Evolutionary conservation across 2,888 invertebrate species (phyloP).

Genomic region (Psylliodes chrysocephalus): DNA sequence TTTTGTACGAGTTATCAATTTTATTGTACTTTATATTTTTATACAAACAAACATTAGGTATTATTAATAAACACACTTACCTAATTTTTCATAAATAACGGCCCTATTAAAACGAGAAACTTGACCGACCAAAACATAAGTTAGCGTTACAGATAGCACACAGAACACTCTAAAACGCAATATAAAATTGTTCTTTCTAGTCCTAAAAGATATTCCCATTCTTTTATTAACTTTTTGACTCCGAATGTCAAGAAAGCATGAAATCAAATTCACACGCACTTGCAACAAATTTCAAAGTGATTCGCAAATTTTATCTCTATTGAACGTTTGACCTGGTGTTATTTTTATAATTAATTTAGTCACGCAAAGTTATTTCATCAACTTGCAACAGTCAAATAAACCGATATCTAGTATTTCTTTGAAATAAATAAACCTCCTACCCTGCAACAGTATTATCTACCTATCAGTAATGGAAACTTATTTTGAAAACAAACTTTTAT

Average conservation of each 20-base stretch:
- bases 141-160: constrained; percentile 54
- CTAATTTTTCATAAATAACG: background rate
- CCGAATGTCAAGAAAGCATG: constrained; percentile 33
- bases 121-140: constrained; percentile 53
- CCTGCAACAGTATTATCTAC: constrained; percentile 30
- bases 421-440: constrained; percentile 39
- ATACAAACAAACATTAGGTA: too few relatives aligned
- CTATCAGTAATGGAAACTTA: constrained; percentile 52
- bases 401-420: constrained; percentile 27
- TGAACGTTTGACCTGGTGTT: constrained; percentile 2
- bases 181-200: constrained; percentile 55
- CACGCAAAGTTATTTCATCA: constrained; percentile 1
- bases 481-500: constrained; percentile 27
- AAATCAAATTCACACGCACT: constrained; percentile 22
- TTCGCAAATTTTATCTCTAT: constrained; percentile 36
- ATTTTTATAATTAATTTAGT: constrained; percentile 12
- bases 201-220: constrained; percentile 60
- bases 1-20: too few relatives aligned
- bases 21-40: too few relatives aligned
- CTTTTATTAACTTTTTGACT: constrained; percentile 38
- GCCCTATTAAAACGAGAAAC: constrained; percentile 15
- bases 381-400: constrained; percentile 38
- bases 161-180: constrained; percentile 56
- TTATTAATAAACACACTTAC: constrained; percentile 1
- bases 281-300: background rate